Evolutionary conservation across 2,888 invertebrate species (phyloP), one percentile per base, ranked within the genome.

Genomic region (Proisotoma minuta): DNA sequence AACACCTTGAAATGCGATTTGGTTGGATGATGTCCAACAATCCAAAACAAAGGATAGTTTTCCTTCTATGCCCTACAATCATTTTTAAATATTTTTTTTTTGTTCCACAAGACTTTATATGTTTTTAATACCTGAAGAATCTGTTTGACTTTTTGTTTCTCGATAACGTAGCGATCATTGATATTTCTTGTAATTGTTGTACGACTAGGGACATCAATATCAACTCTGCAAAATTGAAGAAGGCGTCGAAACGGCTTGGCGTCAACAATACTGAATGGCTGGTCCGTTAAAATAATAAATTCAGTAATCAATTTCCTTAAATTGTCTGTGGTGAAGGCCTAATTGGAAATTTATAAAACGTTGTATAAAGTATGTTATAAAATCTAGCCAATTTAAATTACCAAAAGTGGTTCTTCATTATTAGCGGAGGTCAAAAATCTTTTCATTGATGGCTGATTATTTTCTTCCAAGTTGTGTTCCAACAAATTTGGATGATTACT

Each of bases 11-110:
- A 51, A 63, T 2, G 60, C 15, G 1, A 26, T n/a, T 18, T 57
- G 51, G 24, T 58, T 66, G 0, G 29, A 40, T 4, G 56, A 56
- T 1, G 59, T 63, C 66, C 66, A 63, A 2, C 57, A 24, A 24
- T 66, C 66, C 0, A 60, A n/a, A 20, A 52, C 23, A 28, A 62
- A 59, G 3, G 49, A 58, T 2, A 64, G 28, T 43, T 63, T 63
- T n/a, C 57, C 18, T 18, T 5, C 5, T 18, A n/a, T 43, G 4
- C 20, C 18, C 18, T 43, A 43, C 34, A 15, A 15, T 15, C 8
- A 15, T n/a, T n/a, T n/a, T 10, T 34, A 34, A 8, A 34, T 34
- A 34, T 34, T 34, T 34, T 10, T 15, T 34, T 34, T 34, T 34
- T 34, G 34, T 34, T 34, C 34, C 8, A 34, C 8, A 34, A 10